A percentile compares a stretch with the other conserved stretches of the same genome.
Conservation (phyloP, 2,113 vertebrate genomes). For the Calidris pugnax region DNA sequence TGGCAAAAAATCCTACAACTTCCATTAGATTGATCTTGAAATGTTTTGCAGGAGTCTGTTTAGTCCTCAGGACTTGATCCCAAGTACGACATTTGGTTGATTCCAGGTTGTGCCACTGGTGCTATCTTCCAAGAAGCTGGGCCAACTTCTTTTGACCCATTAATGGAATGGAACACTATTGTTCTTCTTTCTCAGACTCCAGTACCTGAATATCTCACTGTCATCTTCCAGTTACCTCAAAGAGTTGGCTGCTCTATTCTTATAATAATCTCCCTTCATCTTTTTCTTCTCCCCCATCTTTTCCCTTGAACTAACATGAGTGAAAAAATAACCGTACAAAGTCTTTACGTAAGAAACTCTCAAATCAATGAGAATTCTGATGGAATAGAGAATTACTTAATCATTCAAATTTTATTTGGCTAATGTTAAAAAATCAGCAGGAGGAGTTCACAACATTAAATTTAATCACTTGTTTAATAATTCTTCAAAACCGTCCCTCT, state of each 20-base stretch:
- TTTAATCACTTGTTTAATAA: slow-evolving; percentile 36
- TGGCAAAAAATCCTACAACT: not conserved
- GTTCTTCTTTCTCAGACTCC: not conserved
- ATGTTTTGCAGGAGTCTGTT: not conserved
- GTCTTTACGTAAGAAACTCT: not conserved
- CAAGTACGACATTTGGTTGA: not conserved
- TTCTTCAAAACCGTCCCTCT: not conserved
- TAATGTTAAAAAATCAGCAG: slow-evolving; percentile 14
- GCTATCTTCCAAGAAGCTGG: not conserved
- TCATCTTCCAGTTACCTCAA: not conserved
- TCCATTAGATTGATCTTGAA: not conserved
- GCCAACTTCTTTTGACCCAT: not conserved
- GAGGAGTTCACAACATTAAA: not conserved
- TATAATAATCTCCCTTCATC: not conserved
- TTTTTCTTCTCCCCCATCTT: not conserved
- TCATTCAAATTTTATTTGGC: not conserved
- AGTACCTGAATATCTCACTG: not conserved
- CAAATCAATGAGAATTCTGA: not conserved
- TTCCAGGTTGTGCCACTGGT: not conserved
- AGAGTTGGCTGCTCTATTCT: not conserved
- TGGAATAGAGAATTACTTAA: not conserved
- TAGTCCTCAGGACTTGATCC: not conserved
- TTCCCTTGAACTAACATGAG: not conserved
- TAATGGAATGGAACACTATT: not conserved
- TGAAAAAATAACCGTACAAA: slow-evolving; percentile 15